Percentiles rank a stretch among this genome's conserved stretches.
These are phyloP conservation scores for Neodon shergylaensis DNA, from an alignment of 2,113 vertebrate genomes.

Conservation along the genomic window DNA sequence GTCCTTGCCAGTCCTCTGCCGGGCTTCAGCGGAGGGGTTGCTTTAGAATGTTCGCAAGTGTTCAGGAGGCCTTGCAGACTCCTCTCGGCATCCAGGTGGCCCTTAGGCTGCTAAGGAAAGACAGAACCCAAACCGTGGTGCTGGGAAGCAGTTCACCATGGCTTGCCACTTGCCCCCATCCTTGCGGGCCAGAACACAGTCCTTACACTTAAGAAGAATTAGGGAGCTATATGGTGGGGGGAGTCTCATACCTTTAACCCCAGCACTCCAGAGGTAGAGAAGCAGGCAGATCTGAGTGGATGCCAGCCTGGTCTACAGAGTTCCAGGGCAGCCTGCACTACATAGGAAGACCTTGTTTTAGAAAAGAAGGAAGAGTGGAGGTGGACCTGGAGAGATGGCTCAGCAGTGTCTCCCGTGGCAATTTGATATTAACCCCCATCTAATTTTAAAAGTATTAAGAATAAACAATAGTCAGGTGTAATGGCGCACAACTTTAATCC, in stretches of 20 bases:
- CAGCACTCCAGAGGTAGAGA: background rate
- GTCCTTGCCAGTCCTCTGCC: background rate
- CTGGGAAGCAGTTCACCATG: too few species aligned
- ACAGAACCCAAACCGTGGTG: background rate
- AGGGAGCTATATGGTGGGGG: too few species aligned
- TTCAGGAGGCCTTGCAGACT: background rate
- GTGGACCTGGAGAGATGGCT: background rate
- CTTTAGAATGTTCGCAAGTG: background rate
- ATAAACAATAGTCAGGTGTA: background rate
- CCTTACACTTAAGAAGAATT: background rate
- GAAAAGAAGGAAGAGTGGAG: background rate
- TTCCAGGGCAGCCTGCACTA: background rate
- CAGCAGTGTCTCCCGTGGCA: background rate
- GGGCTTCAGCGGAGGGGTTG: background rate
- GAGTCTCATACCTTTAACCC: background rate
- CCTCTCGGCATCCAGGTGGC: background rate
- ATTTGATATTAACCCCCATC: background rate
- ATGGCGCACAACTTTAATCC: background rate
- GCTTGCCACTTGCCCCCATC: background rate
- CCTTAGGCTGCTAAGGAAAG: background rate
- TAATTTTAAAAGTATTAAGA: background rate
- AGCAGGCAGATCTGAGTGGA: background rate
- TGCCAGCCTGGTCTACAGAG: background rate
- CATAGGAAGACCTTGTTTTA: background rate
- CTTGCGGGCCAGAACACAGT: background rate